Evolutionary conservation across 2,797 vertebrate species (phyloP), one percentile per base, ranked within the genome.

Genomic region (Notoglanidium macrostoma): DNA sequence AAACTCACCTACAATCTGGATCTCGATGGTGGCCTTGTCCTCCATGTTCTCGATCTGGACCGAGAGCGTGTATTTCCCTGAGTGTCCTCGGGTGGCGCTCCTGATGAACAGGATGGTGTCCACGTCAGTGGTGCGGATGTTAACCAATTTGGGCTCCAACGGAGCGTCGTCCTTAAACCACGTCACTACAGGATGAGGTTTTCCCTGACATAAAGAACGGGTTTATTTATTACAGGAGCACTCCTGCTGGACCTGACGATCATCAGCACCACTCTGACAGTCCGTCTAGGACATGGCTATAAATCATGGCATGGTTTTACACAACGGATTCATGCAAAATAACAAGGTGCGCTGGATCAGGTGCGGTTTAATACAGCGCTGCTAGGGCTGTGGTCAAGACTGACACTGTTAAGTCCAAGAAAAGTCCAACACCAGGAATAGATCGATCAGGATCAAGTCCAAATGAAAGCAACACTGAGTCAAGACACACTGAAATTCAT

Each of bases 101-200:
- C 97, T 96, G 90, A 98, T 96, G 91, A 98, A 98, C 88, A 98
- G 93, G 90, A 98, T 97, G 12, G 95, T 96, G 95, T 98, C 97
- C 21, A 95, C 61, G 0, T 96, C 96, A 0, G 92, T 96, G 89
- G 94, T 97, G 0, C 95, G 95, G n/a, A 94, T 85, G 15, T 95
- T 94, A 79, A 97, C 93, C 0, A 95, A 91, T 8, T 90, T 93
- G 65, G 93, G 35, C 40, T 97, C 97, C 90, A 98, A 84, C 5
- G 93, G 95, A 1, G 91, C 85, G 0, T 93, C 96, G 0, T 97
- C 96, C 92, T 96, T 98, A 10, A 89, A 90, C 97, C 97, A 98
- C 87, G 93, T 95, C 76, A 97, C 97, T 0, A 95, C 78, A 0
- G 97, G 97, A 21, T 95, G 95, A 0, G 97, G 97, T 88, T 98